A percentile compares a stretch with the other conserved stretches of the same genome.
phyloP scores from a whole-genome alignment of 1,140 invertebrate species.

The Laupala kohalensis region DNA sequence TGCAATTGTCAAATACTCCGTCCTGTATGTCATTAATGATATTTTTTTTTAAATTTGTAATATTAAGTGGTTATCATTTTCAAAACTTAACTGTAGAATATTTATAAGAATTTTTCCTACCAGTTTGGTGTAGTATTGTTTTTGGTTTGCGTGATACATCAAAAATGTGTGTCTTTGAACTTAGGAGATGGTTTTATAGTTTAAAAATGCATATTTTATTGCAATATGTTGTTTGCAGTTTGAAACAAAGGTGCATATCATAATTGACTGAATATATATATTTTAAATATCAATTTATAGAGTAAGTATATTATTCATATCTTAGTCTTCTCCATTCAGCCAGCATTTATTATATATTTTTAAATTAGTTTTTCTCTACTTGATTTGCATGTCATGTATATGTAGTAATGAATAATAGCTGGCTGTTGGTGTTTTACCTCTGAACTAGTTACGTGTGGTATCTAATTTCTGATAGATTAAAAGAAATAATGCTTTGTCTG shows the following conservation, averaged over 20 bases:
- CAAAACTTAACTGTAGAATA: neutral
- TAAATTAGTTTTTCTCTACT: neutral
- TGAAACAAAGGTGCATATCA: neutral
- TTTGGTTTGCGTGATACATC: neutral
- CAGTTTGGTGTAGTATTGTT: neutral
- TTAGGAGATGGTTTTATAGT: neutral
- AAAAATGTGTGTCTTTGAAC: neutral
- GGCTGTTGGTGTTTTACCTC: neutral
- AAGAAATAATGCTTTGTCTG: neutral
- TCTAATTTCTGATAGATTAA: neutral
- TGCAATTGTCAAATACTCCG: neutral
- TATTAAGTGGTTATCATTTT: neutral
- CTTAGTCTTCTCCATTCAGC: neutral
- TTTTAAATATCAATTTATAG: neutral
- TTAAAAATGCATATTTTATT: neutral
- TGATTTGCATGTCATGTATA: neutral
- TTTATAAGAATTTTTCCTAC: neutral
- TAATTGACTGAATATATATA: neutral
- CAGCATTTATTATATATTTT: neutral
- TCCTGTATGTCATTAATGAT: neutral
- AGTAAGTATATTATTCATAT: neutral
- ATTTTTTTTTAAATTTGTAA: neutral
- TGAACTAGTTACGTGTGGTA: neutral
- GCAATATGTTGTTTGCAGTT: neutral
- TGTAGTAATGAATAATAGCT: neutral